Percentiles rank a stretch among this genome's conserved stretches.
These are phyloP conservation scores for Macroramphosus scolopax DNA, from an alignment of 2,797 vertebrate genomes.

Conservation along the genomic window DNA sequence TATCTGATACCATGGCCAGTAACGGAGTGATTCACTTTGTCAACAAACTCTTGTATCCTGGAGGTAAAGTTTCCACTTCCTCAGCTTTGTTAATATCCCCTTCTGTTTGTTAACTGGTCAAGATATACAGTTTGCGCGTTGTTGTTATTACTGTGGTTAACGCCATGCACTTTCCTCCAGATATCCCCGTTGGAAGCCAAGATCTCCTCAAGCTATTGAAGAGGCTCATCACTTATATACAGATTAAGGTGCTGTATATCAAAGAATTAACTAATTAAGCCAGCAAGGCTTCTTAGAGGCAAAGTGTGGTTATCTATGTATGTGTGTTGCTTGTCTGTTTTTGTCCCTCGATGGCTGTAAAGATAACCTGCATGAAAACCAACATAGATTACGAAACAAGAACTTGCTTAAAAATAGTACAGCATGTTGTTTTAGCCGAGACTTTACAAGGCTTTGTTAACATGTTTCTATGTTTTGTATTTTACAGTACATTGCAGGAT, in stretches of 20 bases:
- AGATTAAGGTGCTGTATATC: constrained; percentile 86
- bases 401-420: too few relatives aligned
- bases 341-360: too few relatives aligned
- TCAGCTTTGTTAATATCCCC: constrained; percentile 1
- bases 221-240: constrained; percentile 87
- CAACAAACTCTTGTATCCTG: constrained; percentile 88
- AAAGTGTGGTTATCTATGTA: too few relatives aligned
- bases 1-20: constrained; percentile 90
- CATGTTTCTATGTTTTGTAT: constrained; percentile 1
- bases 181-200: constrained; percentile 89
- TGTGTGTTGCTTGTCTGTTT: too few relatives aligned
- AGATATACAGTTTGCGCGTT: neutral
- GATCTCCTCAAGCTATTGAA: constrained; percentile 82
- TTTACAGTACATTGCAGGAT: constrained; percentile 86
- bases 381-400: too few relatives aligned
- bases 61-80: constrained; percentile 72
- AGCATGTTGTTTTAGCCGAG: too few relatives aligned
- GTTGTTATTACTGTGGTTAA: constrained; percentile 8
- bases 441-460: too few relatives aligned
- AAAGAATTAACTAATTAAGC: neutral
- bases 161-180: constrained; percentile 63
- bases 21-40: constrained; percentile 93
- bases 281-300: too few relatives aligned
- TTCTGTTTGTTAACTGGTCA: constrained; percentile 21
- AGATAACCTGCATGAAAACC: too few relatives aligned